Percentiles rank a stretch among this genome's conserved stretches.
Evolutionary conservation across 1,140 invertebrate genomes (phyloP).

Genomic region (Rhyacophila brunnea): DNA sequence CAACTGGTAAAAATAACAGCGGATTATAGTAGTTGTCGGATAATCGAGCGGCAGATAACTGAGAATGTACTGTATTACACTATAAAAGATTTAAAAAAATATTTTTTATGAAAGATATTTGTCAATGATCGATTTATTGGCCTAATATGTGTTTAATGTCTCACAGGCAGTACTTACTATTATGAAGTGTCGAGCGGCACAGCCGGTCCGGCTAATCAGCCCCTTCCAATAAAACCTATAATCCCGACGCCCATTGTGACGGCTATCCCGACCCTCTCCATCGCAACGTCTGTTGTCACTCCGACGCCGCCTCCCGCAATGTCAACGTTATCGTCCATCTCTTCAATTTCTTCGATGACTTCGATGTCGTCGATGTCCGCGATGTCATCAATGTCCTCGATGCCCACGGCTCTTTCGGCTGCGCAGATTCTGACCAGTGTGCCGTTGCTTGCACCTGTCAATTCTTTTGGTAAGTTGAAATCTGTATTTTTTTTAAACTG

Average conservation of each 20-base stretch:
- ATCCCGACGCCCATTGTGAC: neutral
- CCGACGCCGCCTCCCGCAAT: conserved; percentile 8
- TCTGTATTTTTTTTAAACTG: too few relatives aligned
- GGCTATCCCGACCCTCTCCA: neutral
- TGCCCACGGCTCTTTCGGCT: neutral
- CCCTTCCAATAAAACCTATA: neutral
- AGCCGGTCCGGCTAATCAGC: conserved; percentile 1
- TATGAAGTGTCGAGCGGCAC: conserved; percentile 28
- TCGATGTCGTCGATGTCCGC: neutral
- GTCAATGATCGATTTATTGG: neutral
- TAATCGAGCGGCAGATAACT: too few relatives aligned
- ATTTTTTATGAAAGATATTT: neutral
- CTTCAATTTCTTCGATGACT: neutral
- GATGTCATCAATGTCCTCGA: neutral
- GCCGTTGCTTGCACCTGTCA: conserved; percentile 6
- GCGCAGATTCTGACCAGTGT: conserved; percentile 4
- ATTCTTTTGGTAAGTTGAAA: conserved; percentile 19
- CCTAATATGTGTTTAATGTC: neutral
- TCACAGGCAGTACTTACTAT: conserved; percentile 20
- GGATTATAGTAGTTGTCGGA: too few relatives aligned
- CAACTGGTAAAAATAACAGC: too few relatives aligned
- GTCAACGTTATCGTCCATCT: neutral
- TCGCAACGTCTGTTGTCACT: neutral
- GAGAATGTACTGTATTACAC: too few relatives aligned
- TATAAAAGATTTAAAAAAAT: too few relatives aligned